These are phyloP conservation scores for Argynnis bischoffii DNA, from an alignment of 2,888 invertebrate genomes.

Conservation along the genomic window DNA sequence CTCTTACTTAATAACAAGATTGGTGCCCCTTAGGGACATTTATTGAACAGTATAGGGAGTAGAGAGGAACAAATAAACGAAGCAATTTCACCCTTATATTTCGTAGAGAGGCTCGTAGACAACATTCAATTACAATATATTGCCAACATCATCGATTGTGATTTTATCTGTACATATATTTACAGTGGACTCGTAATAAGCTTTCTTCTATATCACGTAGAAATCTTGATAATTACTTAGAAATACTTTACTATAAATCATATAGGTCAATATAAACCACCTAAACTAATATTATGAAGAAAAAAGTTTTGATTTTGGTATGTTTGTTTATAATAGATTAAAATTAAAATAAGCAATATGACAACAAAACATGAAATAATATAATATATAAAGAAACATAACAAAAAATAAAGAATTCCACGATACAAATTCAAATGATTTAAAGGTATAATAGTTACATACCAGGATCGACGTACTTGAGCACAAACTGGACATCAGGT, in stretches of 20 bases:
- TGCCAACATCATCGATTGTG: not conserved
- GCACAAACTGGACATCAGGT: constrained; percentile 81
- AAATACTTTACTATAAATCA: no score
- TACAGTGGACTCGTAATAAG: no score
- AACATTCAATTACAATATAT: constrained; percentile 8
- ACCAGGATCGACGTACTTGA: constrained; percentile 80
- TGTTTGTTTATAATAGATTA: no score
- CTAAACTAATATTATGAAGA: no score
- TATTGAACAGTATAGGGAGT: constrained; percentile 45
- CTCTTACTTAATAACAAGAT: constrained; percentile 27
- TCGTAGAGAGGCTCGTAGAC: constrained; percentile 11
- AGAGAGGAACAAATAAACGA: constrained; percentile 48
- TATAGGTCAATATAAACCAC: no score
- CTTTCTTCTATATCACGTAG: not conserved
- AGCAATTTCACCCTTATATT: constrained; percentile 49
- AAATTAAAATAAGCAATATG: no score
- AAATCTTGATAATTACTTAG: not conserved
- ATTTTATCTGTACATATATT: not conserved
- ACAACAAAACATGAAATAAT: no score
- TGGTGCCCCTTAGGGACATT: constrained; percentile 29
- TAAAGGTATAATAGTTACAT: constrained; percentile 42
- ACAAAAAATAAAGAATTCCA: no score
- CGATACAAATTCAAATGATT: not conserved
- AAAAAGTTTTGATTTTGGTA: no score
- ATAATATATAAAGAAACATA: no score